Conservation (phyloP, 2,113 vertebrate species). For the Herpetotheres cachinnans region DNA sequence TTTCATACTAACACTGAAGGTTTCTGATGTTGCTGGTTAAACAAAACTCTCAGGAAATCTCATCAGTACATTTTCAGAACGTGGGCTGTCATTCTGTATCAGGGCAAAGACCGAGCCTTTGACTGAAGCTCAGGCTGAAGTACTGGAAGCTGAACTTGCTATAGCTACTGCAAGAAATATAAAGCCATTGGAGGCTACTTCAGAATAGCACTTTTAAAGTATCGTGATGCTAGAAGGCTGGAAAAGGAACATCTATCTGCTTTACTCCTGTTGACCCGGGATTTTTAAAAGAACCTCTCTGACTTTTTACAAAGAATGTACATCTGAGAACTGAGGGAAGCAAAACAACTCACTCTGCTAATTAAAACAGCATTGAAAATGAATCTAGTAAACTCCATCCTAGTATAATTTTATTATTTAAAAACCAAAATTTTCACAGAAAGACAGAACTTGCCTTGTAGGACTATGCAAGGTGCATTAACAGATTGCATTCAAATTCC, state of each 20-base stretch:
- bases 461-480: background rate
- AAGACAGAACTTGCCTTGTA: background rate
- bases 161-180: background rate
- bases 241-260: background rate
- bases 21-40: background rate
- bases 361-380: background rate
- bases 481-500: background rate
- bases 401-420: background rate
- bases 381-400: background rate
- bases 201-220: background rate
- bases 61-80: background rate
- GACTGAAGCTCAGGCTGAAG: background rate
- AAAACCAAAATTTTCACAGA: background rate
- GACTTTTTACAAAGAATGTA: background rate
- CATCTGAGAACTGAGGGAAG: background rate
- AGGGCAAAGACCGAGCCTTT: accelerated
- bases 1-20: background rate
- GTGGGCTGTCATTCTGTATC: background rate
- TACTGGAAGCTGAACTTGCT: background rate
- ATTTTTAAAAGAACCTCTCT: background rate
- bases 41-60: conserved; percentile 4
- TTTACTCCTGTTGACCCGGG: background rate
- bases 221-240: accelerated
- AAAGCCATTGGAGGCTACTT: background rate
- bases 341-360: background rate